Percentiles rank a stretch among this genome's conserved stretches.
These are phyloP conservation scores for Meandrina meandrites DNA, from an alignment of 92 coral and sea anemone species.

Conservation along the genomic window DNA sequence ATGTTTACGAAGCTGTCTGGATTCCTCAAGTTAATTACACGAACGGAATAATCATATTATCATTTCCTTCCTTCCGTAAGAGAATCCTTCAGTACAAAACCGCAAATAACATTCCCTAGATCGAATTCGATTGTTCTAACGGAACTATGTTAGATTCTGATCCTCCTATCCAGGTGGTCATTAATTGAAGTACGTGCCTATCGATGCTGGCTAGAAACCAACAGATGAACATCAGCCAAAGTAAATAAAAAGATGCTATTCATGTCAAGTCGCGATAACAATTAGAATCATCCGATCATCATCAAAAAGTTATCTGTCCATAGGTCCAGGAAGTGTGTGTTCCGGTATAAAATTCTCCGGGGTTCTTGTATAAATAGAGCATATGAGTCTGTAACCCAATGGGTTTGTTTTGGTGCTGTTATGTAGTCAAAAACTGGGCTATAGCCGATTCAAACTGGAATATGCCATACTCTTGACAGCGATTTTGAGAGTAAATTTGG, in stretches of 20 bases:
- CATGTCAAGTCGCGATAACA: background rate
- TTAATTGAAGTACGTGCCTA: background rate
- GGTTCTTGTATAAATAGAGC: background rate
- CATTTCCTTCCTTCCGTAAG: constrained; percentile 30
- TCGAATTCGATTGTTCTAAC: background rate
- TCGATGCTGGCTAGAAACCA: constrained; percentile 24
- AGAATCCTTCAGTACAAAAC: background rate
- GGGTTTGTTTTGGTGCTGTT: background rate
- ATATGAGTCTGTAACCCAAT: background rate
- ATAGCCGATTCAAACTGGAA: too few relatives aligned
- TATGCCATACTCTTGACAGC: background rate
- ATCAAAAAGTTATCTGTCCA: background rate
- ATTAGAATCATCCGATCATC: background rate
- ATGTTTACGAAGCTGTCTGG: background rate
- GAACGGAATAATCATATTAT: background rate
- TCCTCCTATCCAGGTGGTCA: background rate
- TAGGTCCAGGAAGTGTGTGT: background rate
- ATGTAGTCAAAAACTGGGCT: background rate
- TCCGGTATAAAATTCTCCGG: background rate
- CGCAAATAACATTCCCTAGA: background rate
- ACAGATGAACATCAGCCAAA: background rate
- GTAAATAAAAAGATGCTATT: constrained; percentile 5
- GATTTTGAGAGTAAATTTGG: background rate
- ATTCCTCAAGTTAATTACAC: background rate
- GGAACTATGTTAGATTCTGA: background rate